Conservation (phyloP, 2,797 vertebrate genomes). For the Echeneis naucrates region DNA sequence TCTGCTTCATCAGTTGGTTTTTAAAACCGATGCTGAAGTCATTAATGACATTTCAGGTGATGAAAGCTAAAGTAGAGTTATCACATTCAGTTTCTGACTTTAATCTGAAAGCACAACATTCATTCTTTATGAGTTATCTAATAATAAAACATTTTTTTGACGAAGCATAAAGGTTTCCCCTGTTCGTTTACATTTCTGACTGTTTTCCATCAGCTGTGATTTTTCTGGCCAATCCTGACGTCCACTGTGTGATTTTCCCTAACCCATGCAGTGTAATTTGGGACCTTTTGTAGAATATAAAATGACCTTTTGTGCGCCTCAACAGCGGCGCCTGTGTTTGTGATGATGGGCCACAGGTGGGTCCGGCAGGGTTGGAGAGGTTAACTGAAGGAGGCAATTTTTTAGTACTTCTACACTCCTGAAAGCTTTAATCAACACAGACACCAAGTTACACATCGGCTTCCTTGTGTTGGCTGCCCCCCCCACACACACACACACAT, state of each 20-base stretch:
- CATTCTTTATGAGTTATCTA: too few species aligned
- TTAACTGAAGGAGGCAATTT: slow-evolving; percentile 39
- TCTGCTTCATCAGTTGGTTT: slow-evolving; percentile 1
- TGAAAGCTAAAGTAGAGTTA: neutral
- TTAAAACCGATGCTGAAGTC: slow-evolving; percentile 17
- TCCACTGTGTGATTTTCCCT: too few species aligned
- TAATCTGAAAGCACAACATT: neutral
- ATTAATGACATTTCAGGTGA: neutral
- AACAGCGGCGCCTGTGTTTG: slow-evolving; percentile 5
- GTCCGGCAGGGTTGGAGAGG: slow-evolving; percentile 38
- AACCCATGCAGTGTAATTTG: neutral
- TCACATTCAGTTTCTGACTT: neutral
- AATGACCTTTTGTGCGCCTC: slow-evolving; percentile 11
- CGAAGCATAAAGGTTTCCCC: too few species aligned
- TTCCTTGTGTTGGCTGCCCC: slow-evolving; percentile 47
- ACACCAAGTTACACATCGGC: slow-evolving; percentile 54
- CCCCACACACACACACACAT: too few species aligned
- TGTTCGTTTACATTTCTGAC: too few species aligned
- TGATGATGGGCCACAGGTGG: slow-evolving; percentile 36
- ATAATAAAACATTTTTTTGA: too few species aligned
- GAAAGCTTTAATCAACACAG: slow-evolving; percentile 58
- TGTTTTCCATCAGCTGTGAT: neutral
- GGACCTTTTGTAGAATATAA: neutral
- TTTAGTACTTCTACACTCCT: slow-evolving; percentile 40
- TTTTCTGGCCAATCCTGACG: too few species aligned